phyloP scores from a whole-genome alignment of 2,113 vertebrate genomes.

The Xiphorhynchus elegans region DNA sequence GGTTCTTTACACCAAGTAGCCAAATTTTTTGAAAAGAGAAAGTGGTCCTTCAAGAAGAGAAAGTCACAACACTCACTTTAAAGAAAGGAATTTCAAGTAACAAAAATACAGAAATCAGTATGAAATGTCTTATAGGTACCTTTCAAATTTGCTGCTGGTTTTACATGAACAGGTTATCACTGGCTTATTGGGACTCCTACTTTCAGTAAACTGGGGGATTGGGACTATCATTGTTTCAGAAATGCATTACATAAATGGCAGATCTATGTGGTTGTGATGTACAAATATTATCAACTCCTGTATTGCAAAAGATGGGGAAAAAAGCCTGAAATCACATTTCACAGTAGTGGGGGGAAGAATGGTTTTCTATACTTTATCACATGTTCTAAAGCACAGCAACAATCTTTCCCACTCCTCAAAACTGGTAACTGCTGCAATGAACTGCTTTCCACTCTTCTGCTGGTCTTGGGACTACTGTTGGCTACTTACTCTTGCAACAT shows the following conservation, averaged over 20 bases:
- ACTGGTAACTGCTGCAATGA: not conserved
- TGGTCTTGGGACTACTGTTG: not conserved
- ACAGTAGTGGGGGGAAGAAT: not conserved
- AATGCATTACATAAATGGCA: not conserved
- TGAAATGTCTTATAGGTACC: not conserved
- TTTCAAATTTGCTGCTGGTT: not conserved
- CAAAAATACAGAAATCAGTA: not conserved
- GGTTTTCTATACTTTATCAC: not conserved
- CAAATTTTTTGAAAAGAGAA: not conserved
- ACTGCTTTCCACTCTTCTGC: not conserved
- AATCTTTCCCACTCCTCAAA: not conserved
- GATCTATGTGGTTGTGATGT: not conserved
- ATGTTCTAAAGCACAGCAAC: not conserved
- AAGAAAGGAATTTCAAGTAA: not conserved
- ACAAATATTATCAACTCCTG: not conserved
- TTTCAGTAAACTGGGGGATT: not conserved
- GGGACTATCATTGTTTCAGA: not conserved
- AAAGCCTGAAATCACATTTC: not conserved
- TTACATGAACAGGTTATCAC: not conserved
- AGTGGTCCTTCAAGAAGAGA: not conserved
- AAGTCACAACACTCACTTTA: not conserved
- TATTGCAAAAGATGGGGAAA: not conserved
- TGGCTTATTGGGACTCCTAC: not conserved
- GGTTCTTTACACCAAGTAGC: not conserved
- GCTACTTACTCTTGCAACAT: conserved; percentile 89